These are phyloP conservation scores for Heloderma charlesbogerti DNA, from an alignment of 2,113 vertebrate genomes.

Conservation along the genomic window DNA sequence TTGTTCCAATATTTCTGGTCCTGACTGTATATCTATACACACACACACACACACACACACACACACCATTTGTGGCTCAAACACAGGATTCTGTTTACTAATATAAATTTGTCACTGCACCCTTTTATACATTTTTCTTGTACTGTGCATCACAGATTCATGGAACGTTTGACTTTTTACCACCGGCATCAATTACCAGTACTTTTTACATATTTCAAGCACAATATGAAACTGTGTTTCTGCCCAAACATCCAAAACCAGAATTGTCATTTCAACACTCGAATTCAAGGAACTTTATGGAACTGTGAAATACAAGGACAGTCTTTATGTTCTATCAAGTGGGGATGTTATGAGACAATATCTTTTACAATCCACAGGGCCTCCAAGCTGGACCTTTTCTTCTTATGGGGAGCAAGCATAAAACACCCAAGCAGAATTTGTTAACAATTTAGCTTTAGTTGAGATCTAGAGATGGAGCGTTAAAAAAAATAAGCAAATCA, in stretches of 20 bases:
- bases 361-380: not conserved
- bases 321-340: not conserved
- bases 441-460: constrained; percentile 39
- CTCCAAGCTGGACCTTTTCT: not conserved
- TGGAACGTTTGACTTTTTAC: not conserved
- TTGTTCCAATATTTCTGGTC: no score
- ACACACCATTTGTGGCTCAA: not conserved
- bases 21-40: no score
- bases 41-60: no score
- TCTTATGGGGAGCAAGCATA: not conserved
- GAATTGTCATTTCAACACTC: not conserved
- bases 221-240: not conserved
- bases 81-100: not conserved
- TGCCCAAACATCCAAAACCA: not conserved
- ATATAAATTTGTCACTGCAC: not conserved
- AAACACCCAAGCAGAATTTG: constrained; percentile 13
- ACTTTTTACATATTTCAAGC: not conserved
- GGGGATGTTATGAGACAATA: not conserved
- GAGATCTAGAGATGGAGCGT: constrained; percentile 30
- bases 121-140: not conserved
- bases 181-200: not conserved
- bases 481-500: not conserved
- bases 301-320: not conserved
- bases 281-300: not conserved
- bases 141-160: not conserved